Evolutionary conservation across 1,140 invertebrate genomes (phyloP).

Genomic region (Caerostris darwini): DNA sequence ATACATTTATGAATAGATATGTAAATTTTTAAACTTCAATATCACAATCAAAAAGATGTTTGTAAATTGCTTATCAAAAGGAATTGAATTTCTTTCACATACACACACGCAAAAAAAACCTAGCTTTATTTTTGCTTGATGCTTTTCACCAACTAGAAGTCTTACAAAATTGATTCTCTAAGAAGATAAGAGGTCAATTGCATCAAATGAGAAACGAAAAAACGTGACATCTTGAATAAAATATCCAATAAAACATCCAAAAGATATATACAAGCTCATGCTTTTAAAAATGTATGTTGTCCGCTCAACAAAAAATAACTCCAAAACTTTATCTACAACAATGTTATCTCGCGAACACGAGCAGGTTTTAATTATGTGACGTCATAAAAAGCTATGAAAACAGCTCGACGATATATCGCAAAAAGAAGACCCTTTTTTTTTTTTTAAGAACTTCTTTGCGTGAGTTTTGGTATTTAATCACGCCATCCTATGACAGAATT

Average conservation of each 20-base stretch:
- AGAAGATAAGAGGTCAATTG: conserved; percentile 7
- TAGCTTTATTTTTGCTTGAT: too few species aligned
- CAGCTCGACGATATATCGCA: conserved; percentile 13
- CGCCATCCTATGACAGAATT: background rate
- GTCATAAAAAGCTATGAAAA: conserved; percentile 9
- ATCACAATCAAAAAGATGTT: too few species aligned
- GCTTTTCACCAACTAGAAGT: too few species aligned
- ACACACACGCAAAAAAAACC: too few species aligned
- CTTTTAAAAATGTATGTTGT: background rate
- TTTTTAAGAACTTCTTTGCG: background rate
- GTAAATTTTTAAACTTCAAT: too few species aligned
- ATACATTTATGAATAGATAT: too few species aligned
- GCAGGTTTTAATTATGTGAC: conserved; percentile 51
- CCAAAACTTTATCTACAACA: background rate
- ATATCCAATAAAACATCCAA: background rate
- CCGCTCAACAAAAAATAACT: background rate
- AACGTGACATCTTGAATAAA: background rate
- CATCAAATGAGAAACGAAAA: background rate
- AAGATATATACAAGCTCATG: background rate
- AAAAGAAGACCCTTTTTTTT: background rate
- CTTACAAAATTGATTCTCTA: background rate
- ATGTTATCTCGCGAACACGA: conserved; percentile 19
- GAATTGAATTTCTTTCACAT: too few species aligned
- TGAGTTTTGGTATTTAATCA: background rate
- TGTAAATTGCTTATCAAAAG: too few species aligned